Percentiles rank a stretch among this genome's conserved stretches.
These are phyloP conservation scores for Crypturellus undulatus DNA, from an alignment of 2,113 vertebrate species.

Conservation along the genomic window DNA sequence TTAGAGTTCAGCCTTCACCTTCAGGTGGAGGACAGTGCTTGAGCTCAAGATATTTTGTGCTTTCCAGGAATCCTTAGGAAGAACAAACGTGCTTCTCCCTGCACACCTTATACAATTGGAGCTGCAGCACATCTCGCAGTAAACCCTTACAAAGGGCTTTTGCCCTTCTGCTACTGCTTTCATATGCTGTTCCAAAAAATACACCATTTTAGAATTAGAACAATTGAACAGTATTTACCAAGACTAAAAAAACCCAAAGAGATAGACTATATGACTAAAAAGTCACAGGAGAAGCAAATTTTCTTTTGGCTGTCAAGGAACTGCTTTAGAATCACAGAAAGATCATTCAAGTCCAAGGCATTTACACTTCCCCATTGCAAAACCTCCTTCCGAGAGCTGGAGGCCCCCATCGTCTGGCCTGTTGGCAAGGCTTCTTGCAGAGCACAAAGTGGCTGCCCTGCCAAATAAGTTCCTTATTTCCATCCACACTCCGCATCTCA, in stretches of 20 bases:
- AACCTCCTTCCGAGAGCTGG: neutral
- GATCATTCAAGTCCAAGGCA: neutral
- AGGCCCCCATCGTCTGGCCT: neutral
- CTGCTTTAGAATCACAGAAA: neutral
- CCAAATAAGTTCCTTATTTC: neutral
- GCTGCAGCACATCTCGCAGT: neutral
- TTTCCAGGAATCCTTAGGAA: neutral
- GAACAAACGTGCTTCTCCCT: neutral
- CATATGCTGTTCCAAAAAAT: neutral
- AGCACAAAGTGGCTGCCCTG: neutral
- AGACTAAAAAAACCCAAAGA: neutral
- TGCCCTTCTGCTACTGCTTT: neutral
- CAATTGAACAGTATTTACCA: neutral
- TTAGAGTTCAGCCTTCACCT: neutral
- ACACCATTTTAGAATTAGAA: neutral
- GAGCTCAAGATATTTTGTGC: neutral
- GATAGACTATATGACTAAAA: neutral
- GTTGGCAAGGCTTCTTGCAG: neutral
- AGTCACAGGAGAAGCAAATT: neutral
- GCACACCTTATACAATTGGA: too few relatives aligned
- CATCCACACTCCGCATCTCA: neutral
- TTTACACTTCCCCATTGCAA: neutral
- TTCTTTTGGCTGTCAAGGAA: neutral
- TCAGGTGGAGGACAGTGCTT: neutral
- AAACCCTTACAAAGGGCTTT: neutral